Base-by-base conservation (phyloP, 1,140 invertebrate genomes). In the Drosophila willistoni region DNA sequence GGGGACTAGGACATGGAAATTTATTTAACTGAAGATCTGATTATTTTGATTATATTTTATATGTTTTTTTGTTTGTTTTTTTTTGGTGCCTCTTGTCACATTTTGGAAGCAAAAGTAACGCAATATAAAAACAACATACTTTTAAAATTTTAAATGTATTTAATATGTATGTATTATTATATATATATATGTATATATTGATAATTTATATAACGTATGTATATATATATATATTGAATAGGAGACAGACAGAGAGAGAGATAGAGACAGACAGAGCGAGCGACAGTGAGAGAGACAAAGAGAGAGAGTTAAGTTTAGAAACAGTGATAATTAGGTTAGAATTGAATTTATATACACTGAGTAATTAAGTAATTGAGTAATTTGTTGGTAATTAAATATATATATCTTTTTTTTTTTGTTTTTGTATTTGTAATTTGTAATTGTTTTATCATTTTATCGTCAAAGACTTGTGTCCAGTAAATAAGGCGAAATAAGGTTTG, bases 371-470 rank as follows among this genome's bases (percentile, higher is more conserved):
- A 77, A 51, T 51, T 51, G 44, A 51, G 9, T 51, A 77, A 68
- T 77, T 70, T 66, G 59, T 71, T 73, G 60, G 41, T 80, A 81
- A 77, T 61, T 75, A 81, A 72, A 67, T 77, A 89, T 87, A 87
- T 87, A 87, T 29, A 29, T 29, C 29, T 29, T 29, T 29, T 29
- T 29, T 29, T 7, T 29, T 6, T 68, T 71, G 33, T 55, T 68
- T 71, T 56, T 33, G 44, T 22, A 51, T 22, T 51, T 51, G 44
- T 51, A 51, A 51, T 90, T 90, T 78, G 76, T 90, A 90, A 90
- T 90, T 90, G 60, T 90, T 90, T 90, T 84, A 90, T 90, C 87
- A 90, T 90, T 90, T 90, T 90, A 90, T 90, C 87, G 87, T 90
- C 83, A 87, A 87, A 89, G 80, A 87, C 76, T 86, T 90, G 84